Conservation (phyloP, 2,797 vertebrate species). For the Glossophaga mutica region DNA sequence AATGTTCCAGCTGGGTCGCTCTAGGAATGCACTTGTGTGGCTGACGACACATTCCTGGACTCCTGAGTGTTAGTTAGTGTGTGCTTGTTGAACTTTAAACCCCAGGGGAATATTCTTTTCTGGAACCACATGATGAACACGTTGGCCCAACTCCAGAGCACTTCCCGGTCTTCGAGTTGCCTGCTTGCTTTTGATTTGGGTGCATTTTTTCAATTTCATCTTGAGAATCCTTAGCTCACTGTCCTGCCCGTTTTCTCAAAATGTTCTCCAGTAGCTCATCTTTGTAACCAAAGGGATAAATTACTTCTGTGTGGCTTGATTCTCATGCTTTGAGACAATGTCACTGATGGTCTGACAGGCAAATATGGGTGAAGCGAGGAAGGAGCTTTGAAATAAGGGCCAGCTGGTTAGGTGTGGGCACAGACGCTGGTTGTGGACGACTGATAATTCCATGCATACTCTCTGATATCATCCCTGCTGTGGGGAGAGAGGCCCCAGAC, state of each 20-base stretch:
- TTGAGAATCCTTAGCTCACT: not conserved
- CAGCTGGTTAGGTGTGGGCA: not conserved
- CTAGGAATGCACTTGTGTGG: not conserved
- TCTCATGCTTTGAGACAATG: not conserved
- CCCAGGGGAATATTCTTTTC: not conserved
- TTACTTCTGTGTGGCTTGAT: not conserved
- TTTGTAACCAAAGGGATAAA: not conserved
- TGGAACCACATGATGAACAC: not conserved
- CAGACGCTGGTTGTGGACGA: not conserved
- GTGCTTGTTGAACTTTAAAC: constrained; percentile 13
- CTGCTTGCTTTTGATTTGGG: not conserved
- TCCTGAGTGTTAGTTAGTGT: not conserved
- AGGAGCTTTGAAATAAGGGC: not conserved
- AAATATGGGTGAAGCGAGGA: not conserved
- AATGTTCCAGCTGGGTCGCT: not conserved
- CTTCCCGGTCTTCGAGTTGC: not conserved
- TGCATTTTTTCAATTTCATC: not conserved
- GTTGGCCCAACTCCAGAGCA: not conserved
- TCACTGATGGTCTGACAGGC: not conserved
- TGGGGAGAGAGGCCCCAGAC: not conserved
- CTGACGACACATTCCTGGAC: not conserved
- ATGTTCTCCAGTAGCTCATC: not conserved
- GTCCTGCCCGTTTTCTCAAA: not conserved
- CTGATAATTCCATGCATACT: not conserved
- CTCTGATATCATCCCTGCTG: not conserved